Conservation (phyloP, 2,888 invertebrate species). For the Ophion costatus region DNA sequence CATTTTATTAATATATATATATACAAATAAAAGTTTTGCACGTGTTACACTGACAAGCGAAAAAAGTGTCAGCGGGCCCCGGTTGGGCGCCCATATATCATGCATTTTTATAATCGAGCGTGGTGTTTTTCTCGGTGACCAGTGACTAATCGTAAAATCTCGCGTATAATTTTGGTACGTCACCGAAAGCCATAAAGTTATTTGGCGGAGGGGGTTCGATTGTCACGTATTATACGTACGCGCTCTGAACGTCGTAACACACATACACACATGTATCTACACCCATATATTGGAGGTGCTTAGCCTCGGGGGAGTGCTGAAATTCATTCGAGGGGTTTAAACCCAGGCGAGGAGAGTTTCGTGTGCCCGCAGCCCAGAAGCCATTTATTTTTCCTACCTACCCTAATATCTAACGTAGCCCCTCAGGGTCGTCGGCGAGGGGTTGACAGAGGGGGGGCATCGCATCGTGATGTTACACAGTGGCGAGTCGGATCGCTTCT, state of each 20-base stretch:
- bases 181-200: constrained; percentile 44
- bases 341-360: constrained; percentile 18
- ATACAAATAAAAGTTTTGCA: constrained; percentile 2
- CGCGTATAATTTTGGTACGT: constrained; percentile 61
- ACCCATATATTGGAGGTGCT: constrained; percentile 7
- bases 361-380: constrained; percentile 56
- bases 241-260: neutral
- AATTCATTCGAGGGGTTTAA: constrained; percentile 51
- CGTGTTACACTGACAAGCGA: constrained; percentile 23
- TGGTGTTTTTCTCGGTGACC: constrained; percentile 56
- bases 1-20: too few species aligned
- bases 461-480: constrained; percentile 14
- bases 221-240: constrained; percentile 42
- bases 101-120: constrained; percentile 57
- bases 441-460: constrained; percentile 42
- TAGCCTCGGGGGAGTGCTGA: constrained; percentile 52
- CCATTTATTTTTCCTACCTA: constrained; percentile 68
- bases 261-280: neutral
- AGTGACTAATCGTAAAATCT: constrained; percentile 64
- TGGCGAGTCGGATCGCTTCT: constrained; percentile 51
- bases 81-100: constrained; percentile 39
- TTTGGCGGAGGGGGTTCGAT: constrained; percentile 43
- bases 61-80: neutral
- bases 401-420: constrained; percentile 56
- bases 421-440: constrained; percentile 37